Evolutionary conservation across 2,888 invertebrate species (phyloP), one percentile per base, ranked within the genome.

Genomic region (Brenthis ino): DNA sequence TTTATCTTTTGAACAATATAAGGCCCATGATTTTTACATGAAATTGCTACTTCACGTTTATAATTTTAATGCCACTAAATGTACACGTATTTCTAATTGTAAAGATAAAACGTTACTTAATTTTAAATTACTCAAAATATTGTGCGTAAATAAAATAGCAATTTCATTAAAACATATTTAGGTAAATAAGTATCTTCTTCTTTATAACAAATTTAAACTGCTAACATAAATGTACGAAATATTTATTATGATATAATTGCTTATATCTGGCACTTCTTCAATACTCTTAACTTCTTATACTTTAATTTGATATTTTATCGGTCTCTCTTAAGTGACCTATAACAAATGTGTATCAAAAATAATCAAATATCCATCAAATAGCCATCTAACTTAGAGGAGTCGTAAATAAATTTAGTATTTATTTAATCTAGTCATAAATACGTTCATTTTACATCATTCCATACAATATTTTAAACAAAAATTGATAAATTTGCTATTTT

Each of bases 271-370:
- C 67, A 67, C 67, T 47, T 48, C 37, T 37, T 47, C 64, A 48
- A 56, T 56, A 64, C 47, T 47, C 37, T 33, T 56, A 48, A 20
- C 55, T 64, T 47, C 48, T 43, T 53, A 55, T 48, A 64, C 14
- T 57, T 60, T 51, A 56, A 56, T 67, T 60, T 57, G 55, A 63
- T 55, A 55, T 64, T 63, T 50, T 50, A 37, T 50, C 58, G 47
- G 14, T 14, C 48, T 58, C 65, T 71, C 54, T 16, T 51, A 64
- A 14, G 8, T 54, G 67, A 71, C 64, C 60, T 64, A 69, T 72
- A 76, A 77, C 72, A 74, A 73, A 64, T 75, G 64, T 61, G 70
- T 64, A 74, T 72, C 72, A 72, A 72, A 73, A 75, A 73, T 73
- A 75, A 72, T 67, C 63, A 68, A 64, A 65, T 60, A 67, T 65